phyloP scores from a whole-genome alignment of 1,140 invertebrate genomes.

The Macrobrachium rosenbergii region DNA sequence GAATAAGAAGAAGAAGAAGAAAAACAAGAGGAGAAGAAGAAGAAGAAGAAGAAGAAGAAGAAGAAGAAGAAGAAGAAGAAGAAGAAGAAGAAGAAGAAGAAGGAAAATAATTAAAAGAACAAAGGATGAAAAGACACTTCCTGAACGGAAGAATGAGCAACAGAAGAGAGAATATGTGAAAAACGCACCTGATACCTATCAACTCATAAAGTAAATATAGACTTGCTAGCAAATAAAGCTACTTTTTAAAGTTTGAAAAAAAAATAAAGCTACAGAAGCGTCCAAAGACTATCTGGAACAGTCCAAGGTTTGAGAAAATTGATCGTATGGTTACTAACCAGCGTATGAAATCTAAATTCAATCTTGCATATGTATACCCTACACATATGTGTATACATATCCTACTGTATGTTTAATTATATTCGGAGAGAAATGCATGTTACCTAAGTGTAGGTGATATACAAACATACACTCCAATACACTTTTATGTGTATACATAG shows the following conservation, averaged over 20 bases:
- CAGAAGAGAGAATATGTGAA: background rate
- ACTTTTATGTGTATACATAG: background rate
- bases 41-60: background rate
- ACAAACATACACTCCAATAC: constrained; percentile 9
- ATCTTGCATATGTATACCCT: no score
- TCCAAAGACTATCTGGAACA: no score
- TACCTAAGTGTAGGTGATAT: background rate
- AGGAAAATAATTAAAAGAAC: background rate
- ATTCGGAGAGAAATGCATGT: constrained; percentile 2
- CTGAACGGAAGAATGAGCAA: background rate
- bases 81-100: background rate
- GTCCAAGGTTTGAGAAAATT: no score
- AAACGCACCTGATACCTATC: background rate
- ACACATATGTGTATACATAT: no score
- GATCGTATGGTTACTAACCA: no score
- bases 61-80: background rate
- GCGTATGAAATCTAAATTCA: no score
- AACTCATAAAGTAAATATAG: no score
- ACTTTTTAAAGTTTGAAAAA: no score
- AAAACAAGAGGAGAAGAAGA: background rate
- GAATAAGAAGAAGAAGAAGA: background rate
- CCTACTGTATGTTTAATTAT: background rate
- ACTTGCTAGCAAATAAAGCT: no score
- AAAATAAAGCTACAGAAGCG: no score
- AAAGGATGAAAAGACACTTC: no score